These are phyloP conservation scores for Cistogaster globosa DNA, from an alignment of 2,888 invertebrate species.

Conservation along the genomic window DNA sequence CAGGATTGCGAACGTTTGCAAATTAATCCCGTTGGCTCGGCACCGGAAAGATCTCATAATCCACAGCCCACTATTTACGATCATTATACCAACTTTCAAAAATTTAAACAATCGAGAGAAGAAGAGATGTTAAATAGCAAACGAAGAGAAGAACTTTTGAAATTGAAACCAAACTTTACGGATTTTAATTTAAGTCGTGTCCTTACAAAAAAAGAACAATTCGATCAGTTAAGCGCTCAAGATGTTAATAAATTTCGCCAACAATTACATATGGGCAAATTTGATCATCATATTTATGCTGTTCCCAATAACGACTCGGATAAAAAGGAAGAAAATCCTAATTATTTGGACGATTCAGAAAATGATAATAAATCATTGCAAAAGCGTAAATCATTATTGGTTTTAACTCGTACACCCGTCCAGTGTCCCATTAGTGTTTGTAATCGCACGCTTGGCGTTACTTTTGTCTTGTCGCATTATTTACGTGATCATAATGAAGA, in stretches of 20 bases:
- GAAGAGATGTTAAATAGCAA: slow-evolving; percentile 64
- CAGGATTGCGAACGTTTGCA: slow-evolving; percentile 75
- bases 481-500: slow-evolving; percentile 76
- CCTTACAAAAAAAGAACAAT: slow-evolving; percentile 59
- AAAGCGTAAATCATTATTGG: slow-evolving; percentile 72
- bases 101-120: slow-evolving; percentile 73
- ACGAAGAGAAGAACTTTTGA: slow-evolving; percentile 72
- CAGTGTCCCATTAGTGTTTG: slow-evolving; percentile 76
- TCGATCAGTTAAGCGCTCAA: slow-evolving; percentile 73
- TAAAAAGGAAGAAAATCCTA: background rate
- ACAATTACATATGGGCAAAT: slow-evolving; percentile 56
- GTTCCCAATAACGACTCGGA: background rate
- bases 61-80: slow-evolving; percentile 77
- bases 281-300: background rate
- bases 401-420: slow-evolving; percentile 75
- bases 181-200: slow-evolving; percentile 66
- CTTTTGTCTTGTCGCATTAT: slow-evolving; percentile 76
- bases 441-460: slow-evolving; percentile 74
- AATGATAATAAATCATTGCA: slow-evolving; percentile 58
- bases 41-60: slow-evolving; percentile 72
- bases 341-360: background rate
- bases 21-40: slow-evolving; percentile 71
- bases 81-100: slow-evolving; percentile 74
- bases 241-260: slow-evolving; percentile 72
- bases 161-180: slow-evolving; percentile 75